phyloP scores from a whole-genome alignment of 92 coral and sea anemone species.

The Anthopleura xanthogrammica region DNA sequence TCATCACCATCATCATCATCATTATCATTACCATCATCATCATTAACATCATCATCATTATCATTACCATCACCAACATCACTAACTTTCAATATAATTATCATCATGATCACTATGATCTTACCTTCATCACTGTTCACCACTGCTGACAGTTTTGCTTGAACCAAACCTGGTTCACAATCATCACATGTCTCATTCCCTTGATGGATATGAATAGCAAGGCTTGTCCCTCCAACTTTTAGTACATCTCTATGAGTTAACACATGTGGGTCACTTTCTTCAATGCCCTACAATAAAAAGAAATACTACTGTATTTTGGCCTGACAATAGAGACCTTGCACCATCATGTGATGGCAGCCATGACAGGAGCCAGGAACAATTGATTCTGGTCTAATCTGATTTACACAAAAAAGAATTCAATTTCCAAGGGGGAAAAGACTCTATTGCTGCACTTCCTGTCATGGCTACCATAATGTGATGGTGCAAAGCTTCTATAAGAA shows the following conservation, averaged over 20 bases:
- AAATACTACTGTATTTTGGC: background rate
- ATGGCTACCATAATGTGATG: too few species aligned
- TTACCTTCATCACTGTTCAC: constrained; percentile 31
- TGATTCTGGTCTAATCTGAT: too few species aligned
- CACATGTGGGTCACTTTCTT: constrained; percentile 65
- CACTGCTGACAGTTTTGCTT: constrained; percentile 32
- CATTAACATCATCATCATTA: background rate
- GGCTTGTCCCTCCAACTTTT: constrained; percentile 75
- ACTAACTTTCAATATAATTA: background rate
- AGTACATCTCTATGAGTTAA: constrained; percentile 85
- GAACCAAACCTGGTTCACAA: constrained; percentile 98
- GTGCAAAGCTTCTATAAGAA: too few species aligned
- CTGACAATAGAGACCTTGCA: background rate
- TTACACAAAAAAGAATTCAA: too few species aligned
- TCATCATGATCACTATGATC: background rate
- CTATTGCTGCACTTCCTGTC: too few species aligned
- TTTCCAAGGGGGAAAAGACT: too few species aligned
- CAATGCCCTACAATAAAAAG: constrained; percentile 60
- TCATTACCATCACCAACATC: too few species aligned
- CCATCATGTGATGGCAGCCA: too few species aligned
- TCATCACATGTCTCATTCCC: constrained; percentile 91
- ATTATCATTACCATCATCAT: background rate
- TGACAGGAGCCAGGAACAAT: too few species aligned
- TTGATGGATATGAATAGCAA: constrained; percentile 83
- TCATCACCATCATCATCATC: constrained; percentile 20